Conservation (phyloP, 2,888 invertebrate genomes). For the Epistrophe eligans region DNA sequence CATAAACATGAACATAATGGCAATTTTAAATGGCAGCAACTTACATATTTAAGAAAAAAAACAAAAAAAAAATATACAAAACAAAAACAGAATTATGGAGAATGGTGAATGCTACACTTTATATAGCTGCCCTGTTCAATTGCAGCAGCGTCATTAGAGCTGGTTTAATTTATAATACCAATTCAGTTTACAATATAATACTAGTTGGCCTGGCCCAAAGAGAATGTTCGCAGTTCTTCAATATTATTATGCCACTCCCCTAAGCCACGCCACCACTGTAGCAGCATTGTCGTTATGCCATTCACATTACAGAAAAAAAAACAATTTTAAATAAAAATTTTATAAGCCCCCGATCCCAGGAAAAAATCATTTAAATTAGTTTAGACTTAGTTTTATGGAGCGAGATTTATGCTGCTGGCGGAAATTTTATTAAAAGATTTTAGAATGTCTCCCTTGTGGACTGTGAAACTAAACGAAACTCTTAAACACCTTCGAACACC, state of each 20-base stretch:
- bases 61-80: background rate
- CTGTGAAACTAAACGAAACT: background rate
- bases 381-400: constrained; percentile 37
- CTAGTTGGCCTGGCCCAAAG: constrained; percentile 39
- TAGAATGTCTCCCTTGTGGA: constrained; percentile 50
- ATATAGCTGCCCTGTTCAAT: constrained; percentile 46
- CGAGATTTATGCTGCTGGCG: constrained; percentile 44
- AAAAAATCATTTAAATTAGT: constrained; percentile 64
- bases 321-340: constrained; percentile 25
- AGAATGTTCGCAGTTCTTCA: constrained; percentile 50
- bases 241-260: constrained; percentile 50
- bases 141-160: constrained; percentile 54
- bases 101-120: constrained; percentile 18
- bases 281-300: constrained; percentile 9
- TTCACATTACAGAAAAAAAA: constrained; percentile 45
- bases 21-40: constrained; percentile 46
- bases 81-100: background rate
- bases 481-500: constrained; percentile 57
- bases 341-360: background rate
- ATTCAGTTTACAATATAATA: constrained; percentile 31
- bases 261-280: constrained; percentile 28
- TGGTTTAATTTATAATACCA: constrained; percentile 62
- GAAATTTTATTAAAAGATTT: constrained; percentile 33
- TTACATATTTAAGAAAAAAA: background rate
- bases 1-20: constrained; percentile 36